Evolutionary conservation across 92 coral and sea anemone species (phyloP), one percentile per base, ranked within the genome.

Genomic region (Zoanthus sansibaricus): DNA sequence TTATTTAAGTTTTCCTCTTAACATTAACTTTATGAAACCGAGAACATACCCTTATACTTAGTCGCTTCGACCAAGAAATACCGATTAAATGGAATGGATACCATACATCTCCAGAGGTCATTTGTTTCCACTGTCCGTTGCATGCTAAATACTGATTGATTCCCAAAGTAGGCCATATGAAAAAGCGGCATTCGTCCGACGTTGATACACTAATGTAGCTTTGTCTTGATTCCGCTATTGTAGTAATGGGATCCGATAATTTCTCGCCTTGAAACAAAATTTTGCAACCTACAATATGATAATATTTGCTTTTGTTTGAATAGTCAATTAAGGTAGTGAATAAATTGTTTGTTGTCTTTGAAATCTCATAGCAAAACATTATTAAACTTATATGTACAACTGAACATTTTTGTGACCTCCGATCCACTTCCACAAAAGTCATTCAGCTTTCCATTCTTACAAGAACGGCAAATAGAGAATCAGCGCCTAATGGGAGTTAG

Each of bases 11-110:
- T 18, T 0, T 58, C 14, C 0, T 58, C 13, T 58, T 58, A 17
- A 16, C n/a, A 1, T 62, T 62, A 62, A 13, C n/a, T n/a, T 16
- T 16, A 61, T 17, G 9, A 17, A 21, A 17, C 7, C 20, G n/a
- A 5, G 20, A 62, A 62, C 16, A 37, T 64, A 80, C 85, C 85
- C 64, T 80, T 64, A 66, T 80, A 52, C 62, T 80, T 13, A 80
- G 74, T 10, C 48, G 44, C 18, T 17, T 80, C 7, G 85, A 80
- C 85, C 85, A 80, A 21, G 55, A 62, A 5, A 7, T 62, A 62
- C 69, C 7, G 30, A 18, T 62, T 7, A 80, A 9, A 11, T 44
- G 73, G 20, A 79, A 67, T 5, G 84, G 74, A n/a, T 80, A 80
- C 85, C 85, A 80, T 4, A 80, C 59, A 42, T 64, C 85, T 11